Evolutionary conservation across 1,140 invertebrate species (phyloP).

Genomic region (Macrocentrus cingulum): DNA sequence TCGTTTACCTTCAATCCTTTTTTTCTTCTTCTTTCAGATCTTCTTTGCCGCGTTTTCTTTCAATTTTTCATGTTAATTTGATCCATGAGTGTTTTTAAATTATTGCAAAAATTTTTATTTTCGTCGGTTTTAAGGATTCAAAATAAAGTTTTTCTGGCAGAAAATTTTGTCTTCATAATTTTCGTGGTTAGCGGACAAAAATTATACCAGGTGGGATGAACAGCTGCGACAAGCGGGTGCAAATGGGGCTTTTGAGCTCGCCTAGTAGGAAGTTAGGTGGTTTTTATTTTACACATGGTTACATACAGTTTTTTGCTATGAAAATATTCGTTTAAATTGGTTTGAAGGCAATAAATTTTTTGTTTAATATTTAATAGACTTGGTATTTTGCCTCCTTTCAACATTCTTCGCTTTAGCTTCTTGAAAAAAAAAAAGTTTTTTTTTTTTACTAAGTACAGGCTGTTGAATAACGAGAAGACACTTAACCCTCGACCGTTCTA

Average conservation of each 20-base stretch:
- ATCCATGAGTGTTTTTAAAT: too few relatives aligned
- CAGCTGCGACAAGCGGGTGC: constrained; percentile 18
- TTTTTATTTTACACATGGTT: constrained; percentile 17
- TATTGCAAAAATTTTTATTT: too few relatives aligned
- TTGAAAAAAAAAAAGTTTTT: not conserved
- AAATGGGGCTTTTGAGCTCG: not conserved
- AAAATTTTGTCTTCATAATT: not conserved
- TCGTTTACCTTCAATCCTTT: constrained; percentile 38
- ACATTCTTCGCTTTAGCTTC: not conserved
- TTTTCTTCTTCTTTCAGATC: constrained; percentile 35
- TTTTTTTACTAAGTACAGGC: constrained; percentile 8
- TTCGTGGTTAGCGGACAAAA: constrained; percentile 13
- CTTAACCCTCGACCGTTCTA: constrained; percentile 21
- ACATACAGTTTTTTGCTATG: constrained; percentile 18
- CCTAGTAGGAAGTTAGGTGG: not conserved
- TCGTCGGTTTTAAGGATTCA: too few relatives aligned
- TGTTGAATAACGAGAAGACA: constrained; percentile 21
- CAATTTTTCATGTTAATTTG: not conserved
- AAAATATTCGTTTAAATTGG: constrained; percentile 7
- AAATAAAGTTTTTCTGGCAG: too few relatives aligned
- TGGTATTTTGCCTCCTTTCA: not conserved
- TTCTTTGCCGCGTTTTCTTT: constrained; percentile 5
- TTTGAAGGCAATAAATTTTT: not conserved
- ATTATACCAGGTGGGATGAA: constrained; percentile 18
- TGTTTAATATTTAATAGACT: not conserved